These are phyloP conservation scores for Alca torda DNA, from an alignment of 2,797 vertebrate genomes.

Conservation along the genomic window DNA sequence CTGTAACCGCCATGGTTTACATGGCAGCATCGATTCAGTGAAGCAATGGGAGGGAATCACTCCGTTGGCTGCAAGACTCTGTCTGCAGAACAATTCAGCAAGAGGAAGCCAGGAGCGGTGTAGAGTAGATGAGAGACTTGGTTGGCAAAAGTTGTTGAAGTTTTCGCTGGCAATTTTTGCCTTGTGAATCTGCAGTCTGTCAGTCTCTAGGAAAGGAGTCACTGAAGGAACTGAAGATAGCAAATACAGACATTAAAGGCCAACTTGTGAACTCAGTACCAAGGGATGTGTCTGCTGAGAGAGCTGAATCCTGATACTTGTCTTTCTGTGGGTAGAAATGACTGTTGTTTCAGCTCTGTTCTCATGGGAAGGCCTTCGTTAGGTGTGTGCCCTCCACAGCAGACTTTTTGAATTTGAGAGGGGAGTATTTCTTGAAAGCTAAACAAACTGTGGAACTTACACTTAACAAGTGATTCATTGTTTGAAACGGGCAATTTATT, in stretches of 20 bases:
- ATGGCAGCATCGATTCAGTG: neutral
- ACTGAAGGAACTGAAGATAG: neutral
- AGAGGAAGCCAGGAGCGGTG: neutral
- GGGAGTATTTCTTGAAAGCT: neutral
- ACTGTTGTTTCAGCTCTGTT: neutral
- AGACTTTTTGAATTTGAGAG: neutral
- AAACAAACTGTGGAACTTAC: neutral
- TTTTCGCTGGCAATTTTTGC: neutral
- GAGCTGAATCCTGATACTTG: neutral
- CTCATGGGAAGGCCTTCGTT: neutral
- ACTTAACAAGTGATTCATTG: neutral
- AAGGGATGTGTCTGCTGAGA: neutral
- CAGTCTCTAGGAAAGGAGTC: neutral
- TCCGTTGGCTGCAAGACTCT: neutral
- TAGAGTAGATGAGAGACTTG: neutral
- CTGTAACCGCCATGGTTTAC: neutral
- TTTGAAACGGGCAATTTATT: neutral
- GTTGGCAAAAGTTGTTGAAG: neutral
- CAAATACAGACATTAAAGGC: neutral
- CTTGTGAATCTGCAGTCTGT: neutral
- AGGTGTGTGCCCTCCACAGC: neutral
- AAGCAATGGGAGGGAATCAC: neutral
- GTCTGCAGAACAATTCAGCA: neutral
- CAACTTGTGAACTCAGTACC: neutral
- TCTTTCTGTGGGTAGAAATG: neutral